These are phyloP conservation scores for Erebia epiphron DNA, from an alignment of 2,888 invertebrate species.

Conservation along the genomic window DNA sequence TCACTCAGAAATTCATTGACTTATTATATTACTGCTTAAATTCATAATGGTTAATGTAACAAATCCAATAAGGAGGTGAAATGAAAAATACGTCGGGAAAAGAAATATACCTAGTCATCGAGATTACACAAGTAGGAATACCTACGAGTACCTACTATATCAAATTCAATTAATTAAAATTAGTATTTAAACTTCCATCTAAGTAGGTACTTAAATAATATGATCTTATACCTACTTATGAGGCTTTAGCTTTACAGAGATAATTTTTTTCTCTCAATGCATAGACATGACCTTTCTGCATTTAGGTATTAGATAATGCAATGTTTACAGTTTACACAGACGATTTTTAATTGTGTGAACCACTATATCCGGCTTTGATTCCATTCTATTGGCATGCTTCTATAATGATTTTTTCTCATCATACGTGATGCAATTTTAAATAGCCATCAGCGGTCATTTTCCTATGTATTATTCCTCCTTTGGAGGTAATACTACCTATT, in stretches of 20 bases:
- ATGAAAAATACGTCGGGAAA: no score
- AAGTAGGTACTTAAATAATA: no score
- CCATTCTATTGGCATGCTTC: conserved; percentile 62
- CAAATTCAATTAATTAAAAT: no score
- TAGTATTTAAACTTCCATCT: no score
- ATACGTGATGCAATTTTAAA: conserved; percentile 75
- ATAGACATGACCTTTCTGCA: background rate
- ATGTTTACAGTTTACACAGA: conserved; percentile 31
- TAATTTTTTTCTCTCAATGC: background rate
- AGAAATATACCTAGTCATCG: no score
- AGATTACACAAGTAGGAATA: no score
- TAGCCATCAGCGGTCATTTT: conserved; percentile 40
- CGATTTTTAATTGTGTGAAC: conserved; percentile 66
- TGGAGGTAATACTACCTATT: background rate
- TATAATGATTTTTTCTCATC: conserved; percentile 63
- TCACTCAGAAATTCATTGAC: no score
- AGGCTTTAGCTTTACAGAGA: background rate
- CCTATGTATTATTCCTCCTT: background rate
- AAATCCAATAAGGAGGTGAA: no score
- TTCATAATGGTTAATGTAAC: no score
- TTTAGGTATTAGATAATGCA: conserved; percentile 23
- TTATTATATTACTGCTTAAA: no score
- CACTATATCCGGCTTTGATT: conserved; percentile 70
- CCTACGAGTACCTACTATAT: no score
- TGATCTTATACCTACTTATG: no score